Percentiles rank a stretch among this genome's conserved stretches.
Conservation (phyloP, 2,113 vertebrate species). For the Uropsilus gracilis region DNA sequence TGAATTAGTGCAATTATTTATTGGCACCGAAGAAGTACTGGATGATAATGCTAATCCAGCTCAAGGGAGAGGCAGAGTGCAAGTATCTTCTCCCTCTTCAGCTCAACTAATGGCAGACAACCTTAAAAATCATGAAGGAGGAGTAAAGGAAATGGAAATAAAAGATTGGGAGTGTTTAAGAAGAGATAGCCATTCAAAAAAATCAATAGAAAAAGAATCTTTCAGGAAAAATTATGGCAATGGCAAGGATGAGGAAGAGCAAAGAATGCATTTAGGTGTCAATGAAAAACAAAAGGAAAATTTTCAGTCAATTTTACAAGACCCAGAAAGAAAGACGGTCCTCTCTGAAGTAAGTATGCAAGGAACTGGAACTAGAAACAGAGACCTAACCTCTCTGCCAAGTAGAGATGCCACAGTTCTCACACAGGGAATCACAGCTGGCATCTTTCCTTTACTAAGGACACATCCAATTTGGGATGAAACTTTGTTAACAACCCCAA, state of each 20-base stretch:
- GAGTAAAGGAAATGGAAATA: conserved; percentile 66
- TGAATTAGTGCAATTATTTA: conserved; percentile 66
- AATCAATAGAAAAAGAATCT: conserved; percentile 49
- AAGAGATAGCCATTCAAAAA: conserved; percentile 67
- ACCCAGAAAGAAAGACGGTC: conserved; percentile 1
- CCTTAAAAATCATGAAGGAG: conserved; percentile 68
- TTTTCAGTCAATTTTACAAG: conserved; percentile 23
- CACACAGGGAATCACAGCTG: not conserved
- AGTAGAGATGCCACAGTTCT: not conserved
- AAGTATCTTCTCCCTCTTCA: conserved; percentile 60
- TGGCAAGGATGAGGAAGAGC: conserved; percentile 54
- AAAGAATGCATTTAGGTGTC: conserved; percentile 71
- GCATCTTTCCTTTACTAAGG: not conserved
- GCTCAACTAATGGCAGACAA: conserved; percentile 56
- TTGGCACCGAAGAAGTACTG: conserved; percentile 51
- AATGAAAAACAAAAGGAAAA: conserved; percentile 25
- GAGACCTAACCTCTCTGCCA: not conserved
- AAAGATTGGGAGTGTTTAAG: conserved; percentile 70
- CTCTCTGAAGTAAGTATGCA: not conserved
- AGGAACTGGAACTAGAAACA: not conserved
- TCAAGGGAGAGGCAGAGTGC: not conserved
- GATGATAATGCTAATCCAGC: conserved; percentile 86
- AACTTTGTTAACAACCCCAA: not conserved
- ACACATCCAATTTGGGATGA: conserved; percentile 25
- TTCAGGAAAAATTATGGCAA: conserved; percentile 54